phyloP scores from a whole-genome alignment of 2,888 invertebrate species.

The Acanthoscelides obtectus region DNA sequence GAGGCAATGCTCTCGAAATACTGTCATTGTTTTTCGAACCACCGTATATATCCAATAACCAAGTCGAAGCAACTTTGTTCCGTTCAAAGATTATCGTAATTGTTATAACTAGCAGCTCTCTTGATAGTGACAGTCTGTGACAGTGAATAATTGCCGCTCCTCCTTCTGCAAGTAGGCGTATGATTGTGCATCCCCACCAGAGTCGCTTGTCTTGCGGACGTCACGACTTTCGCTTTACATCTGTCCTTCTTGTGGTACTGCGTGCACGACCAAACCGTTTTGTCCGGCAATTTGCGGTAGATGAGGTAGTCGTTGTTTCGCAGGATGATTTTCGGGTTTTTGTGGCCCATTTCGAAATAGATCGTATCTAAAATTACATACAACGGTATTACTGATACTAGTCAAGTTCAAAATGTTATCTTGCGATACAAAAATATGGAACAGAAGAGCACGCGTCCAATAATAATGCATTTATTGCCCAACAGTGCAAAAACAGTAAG shows the following conservation, averaged over 20 bases:
- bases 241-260: constrained; percentile 21
- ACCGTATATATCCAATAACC: no score
- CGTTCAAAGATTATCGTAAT: background rate
- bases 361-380: constrained; percentile 21
- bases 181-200: constrained; percentile 24
- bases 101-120: constrained; percentile 3
- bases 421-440: no score
- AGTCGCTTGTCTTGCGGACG: constrained; percentile 19
- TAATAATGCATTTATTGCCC: no score
- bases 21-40: no score
- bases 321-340: constrained; percentile 29
- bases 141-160: background rate
- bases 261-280: constrained; percentile 27
- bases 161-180: constrained; percentile 11
- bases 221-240: constrained; percentile 26
- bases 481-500: no score
- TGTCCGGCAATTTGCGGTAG: constrained; percentile 22
- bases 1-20: no score
- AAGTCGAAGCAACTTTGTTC: background rate
- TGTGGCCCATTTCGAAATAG: constrained; percentile 25
- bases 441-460: no score
- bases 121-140: constrained; percentile 8
- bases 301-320: constrained; percentile 24
- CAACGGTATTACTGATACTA: no score
- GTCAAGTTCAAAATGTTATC: no score